Percentiles rank a stretch among this genome's conserved stretches.
These are phyloP conservation scores for Myanophis thanlyinensis DNA, from an alignment of 2,113 vertebrate species.

Conservation along the genomic window DNA sequence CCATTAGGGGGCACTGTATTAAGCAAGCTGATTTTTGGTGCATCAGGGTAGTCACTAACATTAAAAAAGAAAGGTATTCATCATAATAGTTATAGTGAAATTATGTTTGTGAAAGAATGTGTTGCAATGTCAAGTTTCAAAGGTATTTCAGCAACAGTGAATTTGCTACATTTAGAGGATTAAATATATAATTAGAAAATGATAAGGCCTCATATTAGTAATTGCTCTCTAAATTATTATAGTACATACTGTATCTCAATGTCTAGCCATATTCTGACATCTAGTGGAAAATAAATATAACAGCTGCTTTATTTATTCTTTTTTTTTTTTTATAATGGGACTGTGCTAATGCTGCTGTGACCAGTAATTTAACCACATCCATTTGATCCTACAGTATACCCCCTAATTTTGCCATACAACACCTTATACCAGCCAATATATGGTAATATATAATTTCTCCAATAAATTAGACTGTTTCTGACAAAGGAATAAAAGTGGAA, in stretches of 20 bases:
- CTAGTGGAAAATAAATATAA: conserved; percentile 51
- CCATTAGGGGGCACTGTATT: neutral
- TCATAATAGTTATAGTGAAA: neutral
- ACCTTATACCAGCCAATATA: neutral
- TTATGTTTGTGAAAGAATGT: conserved; percentile 19
- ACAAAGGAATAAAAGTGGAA: neutral
- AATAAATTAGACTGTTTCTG: neutral
- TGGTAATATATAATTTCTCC: neutral
- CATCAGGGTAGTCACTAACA: neutral
- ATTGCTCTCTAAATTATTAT: conserved; percentile 35
- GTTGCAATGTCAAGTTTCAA: conserved; percentile 44
- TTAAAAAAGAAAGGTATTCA: neutral
- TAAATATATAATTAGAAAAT: conserved; percentile 55
- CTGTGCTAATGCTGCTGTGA: neutral
- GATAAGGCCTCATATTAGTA: conserved; percentile 22
- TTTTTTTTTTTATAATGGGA: neutral
- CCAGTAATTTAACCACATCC: neutral
- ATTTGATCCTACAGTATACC: neutral
- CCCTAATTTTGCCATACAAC: neutral
- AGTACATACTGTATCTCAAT: fast-evolving
- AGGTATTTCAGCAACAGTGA: conserved; percentile 41
- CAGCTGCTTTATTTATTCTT: neutral
- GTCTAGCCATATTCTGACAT: conserved; percentile 45
- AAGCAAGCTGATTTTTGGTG: neutral
- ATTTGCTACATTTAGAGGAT: conserved; percentile 45